Conservation (phyloP, 2,888 invertebrate genomes). For the Clitarchus hookeri region DNA sequence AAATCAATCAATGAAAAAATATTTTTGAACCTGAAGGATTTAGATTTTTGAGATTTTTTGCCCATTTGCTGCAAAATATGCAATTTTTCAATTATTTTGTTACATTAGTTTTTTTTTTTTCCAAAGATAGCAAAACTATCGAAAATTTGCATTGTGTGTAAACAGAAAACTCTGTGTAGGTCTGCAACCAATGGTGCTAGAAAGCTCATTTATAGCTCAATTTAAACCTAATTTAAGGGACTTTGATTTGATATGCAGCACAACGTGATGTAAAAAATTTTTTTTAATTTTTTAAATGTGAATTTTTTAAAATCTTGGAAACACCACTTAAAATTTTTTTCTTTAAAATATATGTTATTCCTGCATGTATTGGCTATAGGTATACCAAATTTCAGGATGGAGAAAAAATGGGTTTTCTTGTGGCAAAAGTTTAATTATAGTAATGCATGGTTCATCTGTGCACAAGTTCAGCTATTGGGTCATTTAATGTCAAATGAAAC, state of each 20-base stretch:
- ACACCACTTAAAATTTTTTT: too few species aligned
- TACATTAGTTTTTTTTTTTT: neutral
- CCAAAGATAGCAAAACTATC: neutral
- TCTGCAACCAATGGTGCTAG: conserved; percentile 11
- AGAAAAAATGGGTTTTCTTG: too few species aligned
- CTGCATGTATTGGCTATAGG: too few species aligned
- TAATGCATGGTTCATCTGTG: too few species aligned
- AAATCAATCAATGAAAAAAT: conserved; percentile 15
- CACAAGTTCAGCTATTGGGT: too few species aligned
- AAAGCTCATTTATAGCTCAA: neutral
- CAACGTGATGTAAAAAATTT: neutral
- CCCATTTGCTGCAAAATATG: neutral
- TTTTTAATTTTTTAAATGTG: too few species aligned
- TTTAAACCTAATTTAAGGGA: neutral
- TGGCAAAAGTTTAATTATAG: too few species aligned
- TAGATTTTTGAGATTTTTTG: conserved; percentile 9
- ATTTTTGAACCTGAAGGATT: conserved; percentile 11
- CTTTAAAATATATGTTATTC: too few species aligned
- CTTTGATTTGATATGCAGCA: neutral
- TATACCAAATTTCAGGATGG: too few species aligned
- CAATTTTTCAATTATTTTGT: neutral
- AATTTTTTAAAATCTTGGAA: neutral
- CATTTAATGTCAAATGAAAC: too few species aligned
- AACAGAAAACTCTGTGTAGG: neutral
- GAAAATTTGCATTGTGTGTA: neutral